Conservation (phyloP, 2,113 vertebrate genomes). For the Labeo rohita region DNA sequence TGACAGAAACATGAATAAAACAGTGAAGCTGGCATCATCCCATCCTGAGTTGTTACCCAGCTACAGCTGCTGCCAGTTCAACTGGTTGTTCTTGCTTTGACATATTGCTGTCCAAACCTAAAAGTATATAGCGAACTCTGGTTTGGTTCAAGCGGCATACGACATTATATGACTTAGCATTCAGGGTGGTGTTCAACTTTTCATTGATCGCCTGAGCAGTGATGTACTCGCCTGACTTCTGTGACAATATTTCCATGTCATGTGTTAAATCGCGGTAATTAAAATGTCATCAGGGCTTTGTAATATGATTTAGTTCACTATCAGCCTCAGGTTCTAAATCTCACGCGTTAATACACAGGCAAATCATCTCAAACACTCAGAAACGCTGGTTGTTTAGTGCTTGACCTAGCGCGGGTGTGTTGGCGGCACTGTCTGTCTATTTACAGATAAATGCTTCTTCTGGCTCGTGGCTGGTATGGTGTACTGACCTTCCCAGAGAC, state of each 20-base stretch:
- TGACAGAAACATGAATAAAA: conserved; percentile 30
- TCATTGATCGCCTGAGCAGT: not conserved
- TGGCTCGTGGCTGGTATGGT: conserved; percentile 48
- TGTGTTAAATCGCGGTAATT: conserved; percentile 27
- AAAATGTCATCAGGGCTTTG: conserved; percentile 40
- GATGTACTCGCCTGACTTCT: not conserved
- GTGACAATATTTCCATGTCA: conserved; percentile 10
- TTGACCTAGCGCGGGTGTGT: conserved; percentile 50
- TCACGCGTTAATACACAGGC: conserved; percentile 34
- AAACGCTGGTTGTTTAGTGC: conserved; percentile 55
- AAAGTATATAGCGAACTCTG: not conserved
- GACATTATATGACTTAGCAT: not conserved
- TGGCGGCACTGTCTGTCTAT: conserved; percentile 38
- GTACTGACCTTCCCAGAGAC: conserved; percentile 57
- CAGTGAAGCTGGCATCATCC: conserved; percentile 7
- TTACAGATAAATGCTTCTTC: conserved; percentile 54
- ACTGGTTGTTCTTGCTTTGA: not conserved
- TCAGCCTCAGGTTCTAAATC: conserved; percentile 26
- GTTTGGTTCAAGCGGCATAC: not conserved
- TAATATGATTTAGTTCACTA: conserved; percentile 19
- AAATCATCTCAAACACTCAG: conserved; percentile 49
- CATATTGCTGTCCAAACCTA: not conserved
- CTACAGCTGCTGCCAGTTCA: not conserved
- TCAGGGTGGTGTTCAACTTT: not conserved
- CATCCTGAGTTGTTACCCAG: not conserved